These are phyloP conservation scores for Malurus melanocephalus DNA, from an alignment of 2,113 vertebrate genomes.

Conservation along the genomic window DNA sequence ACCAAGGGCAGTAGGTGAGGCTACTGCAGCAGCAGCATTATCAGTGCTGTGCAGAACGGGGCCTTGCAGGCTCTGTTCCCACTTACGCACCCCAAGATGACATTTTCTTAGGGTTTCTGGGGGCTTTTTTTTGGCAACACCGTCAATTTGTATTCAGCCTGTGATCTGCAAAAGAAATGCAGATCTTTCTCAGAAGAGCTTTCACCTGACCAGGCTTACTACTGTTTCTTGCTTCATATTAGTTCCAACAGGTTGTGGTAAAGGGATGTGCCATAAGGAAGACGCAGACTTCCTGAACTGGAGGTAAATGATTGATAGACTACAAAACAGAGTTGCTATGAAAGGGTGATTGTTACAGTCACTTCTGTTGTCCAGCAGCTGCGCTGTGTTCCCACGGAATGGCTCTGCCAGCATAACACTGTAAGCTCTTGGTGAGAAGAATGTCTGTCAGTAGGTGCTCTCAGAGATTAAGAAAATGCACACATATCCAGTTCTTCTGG, in stretches of 20 bases:
- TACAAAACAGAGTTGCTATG: not conserved
- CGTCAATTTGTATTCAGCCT: not conserved
- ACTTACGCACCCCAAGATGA: not conserved
- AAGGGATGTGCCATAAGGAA: not conserved
- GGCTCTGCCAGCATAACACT: not conserved
- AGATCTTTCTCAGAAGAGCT: not conserved
- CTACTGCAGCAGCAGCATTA: not conserved
- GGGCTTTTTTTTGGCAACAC: not conserved
- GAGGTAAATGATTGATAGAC: constrained; percentile 46
- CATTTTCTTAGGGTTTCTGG: not conserved
- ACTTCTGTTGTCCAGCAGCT: not conserved
- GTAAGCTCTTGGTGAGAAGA: not conserved
- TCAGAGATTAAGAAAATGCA: not conserved
- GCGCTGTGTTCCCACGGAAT: fast-evolving
- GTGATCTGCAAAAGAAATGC: not conserved
- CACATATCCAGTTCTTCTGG: not conserved
- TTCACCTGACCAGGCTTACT: not conserved
- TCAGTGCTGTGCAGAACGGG: not conserved
- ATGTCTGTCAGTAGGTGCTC: not conserved
- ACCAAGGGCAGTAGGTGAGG: not conserved
- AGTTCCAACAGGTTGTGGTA: not conserved
- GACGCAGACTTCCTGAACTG: not conserved
- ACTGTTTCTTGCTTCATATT: not conserved
- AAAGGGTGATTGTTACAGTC: constrained; percentile 29
- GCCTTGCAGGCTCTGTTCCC: not conserved